phyloP scores from a whole-genome alignment of 2,797 vertebrate genomes.

The Poecilia gillii region DNA sequence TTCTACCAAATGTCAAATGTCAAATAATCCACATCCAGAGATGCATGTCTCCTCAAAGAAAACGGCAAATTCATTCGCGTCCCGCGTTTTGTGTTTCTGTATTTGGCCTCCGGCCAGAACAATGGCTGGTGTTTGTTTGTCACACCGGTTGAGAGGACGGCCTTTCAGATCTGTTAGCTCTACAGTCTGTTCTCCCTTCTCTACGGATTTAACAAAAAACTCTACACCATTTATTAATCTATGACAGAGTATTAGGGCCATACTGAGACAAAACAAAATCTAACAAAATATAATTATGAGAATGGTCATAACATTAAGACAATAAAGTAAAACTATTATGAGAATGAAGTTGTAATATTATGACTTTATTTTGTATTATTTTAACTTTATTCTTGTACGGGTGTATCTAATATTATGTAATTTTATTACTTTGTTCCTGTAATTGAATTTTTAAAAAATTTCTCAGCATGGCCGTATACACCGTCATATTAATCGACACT shows the following conservation, averaged over 20 bases:
- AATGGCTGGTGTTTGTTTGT: neutral
- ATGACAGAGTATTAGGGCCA: too few species aligned
- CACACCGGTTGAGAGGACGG: neutral
- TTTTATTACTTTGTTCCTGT: too few species aligned
- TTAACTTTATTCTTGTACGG: too few species aligned
- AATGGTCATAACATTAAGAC: too few species aligned
- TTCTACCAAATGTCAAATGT: constrained; percentile 3
- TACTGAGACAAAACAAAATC: too few species aligned
- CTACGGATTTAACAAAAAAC: neutral
- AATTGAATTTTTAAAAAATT: too few species aligned
- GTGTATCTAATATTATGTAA: too few species aligned
- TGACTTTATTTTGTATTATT: neutral
- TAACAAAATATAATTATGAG: too few species aligned
- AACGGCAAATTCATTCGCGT: neutral
- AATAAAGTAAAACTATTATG: too few species aligned
- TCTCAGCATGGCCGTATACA: too few species aligned
- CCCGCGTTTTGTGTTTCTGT: neutral
- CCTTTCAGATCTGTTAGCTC: neutral
- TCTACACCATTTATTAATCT: too few species aligned
- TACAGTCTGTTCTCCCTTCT: neutral
- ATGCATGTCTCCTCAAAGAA: neutral
- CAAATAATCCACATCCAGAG: constrained; percentile 1
- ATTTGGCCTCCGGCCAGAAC: neutral
- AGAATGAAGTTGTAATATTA: neutral
- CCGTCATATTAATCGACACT: neutral